A percentile compares a stretch with the other conserved stretches of the same genome.
Evolutionary conservation across 2,113 vertebrate genomes (phyloP).

Genomic region (Megatriorchis doriae): DNA sequence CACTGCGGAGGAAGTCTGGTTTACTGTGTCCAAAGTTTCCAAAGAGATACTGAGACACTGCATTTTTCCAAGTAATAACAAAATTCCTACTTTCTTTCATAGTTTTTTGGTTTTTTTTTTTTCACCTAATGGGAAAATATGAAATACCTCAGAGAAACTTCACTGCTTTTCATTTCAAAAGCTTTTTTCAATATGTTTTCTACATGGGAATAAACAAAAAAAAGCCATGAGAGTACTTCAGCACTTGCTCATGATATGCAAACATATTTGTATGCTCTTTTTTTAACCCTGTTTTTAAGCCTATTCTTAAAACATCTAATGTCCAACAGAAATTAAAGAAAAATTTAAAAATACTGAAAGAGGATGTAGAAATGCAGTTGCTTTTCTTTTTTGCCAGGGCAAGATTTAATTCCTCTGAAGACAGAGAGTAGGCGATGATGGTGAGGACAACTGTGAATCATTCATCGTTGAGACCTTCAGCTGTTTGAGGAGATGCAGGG

Average conservation of each 20-base stretch:
- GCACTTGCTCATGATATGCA: background rate
- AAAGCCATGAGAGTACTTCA: background rate
- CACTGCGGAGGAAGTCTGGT: background rate
- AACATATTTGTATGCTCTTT: background rate
- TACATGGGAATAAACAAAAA: background rate
- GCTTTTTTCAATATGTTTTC: background rate
- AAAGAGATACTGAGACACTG: background rate
- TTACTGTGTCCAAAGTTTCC: background rate
- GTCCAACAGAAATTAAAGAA: constrained; percentile 15
- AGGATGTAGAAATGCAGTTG: background rate
- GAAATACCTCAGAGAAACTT: background rate
- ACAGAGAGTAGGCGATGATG: background rate
- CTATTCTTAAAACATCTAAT: background rate
- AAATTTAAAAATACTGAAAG: constrained; percentile 15
- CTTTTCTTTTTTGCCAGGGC: background rate
- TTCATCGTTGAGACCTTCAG: background rate
- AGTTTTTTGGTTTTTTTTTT: background rate
- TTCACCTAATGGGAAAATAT: background rate
- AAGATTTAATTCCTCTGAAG: constrained; percentile 16
- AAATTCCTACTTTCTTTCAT: background rate
- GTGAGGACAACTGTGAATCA: constrained; percentile 38
- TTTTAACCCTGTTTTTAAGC: background rate
- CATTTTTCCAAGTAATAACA: background rate
- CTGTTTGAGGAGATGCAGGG: background rate
- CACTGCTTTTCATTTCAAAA: background rate